phyloP scores from a whole-genome alignment of 2,888 invertebrate species.

The Plagodis dolabraria region DNA sequence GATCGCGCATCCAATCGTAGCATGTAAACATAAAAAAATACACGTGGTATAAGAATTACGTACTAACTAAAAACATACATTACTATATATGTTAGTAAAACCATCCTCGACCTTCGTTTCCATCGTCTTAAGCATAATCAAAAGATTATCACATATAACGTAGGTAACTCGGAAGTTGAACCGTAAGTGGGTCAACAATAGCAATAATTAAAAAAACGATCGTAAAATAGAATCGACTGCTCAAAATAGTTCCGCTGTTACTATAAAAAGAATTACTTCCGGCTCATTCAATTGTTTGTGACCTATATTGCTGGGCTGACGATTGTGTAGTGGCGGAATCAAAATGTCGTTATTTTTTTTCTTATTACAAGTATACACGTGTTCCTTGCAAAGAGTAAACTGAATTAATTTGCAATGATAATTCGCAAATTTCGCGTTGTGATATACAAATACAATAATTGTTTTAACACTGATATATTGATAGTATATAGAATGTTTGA shows the following conservation, averaged over 20 bases:
- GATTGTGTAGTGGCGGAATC: background rate
- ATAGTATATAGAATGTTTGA: no score
- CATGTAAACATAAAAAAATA: slow-evolving; percentile 7
- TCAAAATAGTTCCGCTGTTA: slow-evolving; percentile 14
- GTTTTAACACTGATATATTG: no score
- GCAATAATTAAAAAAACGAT: background rate
- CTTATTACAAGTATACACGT: background rate
- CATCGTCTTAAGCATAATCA: no score
- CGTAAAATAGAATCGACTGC: slow-evolving; percentile 11
- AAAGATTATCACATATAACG: no score
- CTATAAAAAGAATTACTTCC: slow-evolving; percentile 17
- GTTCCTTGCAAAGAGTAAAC: background rate
- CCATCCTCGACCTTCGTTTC: no score
- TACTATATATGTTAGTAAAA: background rate
- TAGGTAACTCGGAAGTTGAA: no score
- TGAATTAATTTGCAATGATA: no score
- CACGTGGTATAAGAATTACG: slow-evolving; percentile 1
- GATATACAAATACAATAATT: no score
- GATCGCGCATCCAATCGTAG: slow-evolving; percentile 3
- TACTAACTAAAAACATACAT: background rate
- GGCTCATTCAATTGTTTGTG: slow-evolving; percentile 13
- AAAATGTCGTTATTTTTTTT: background rate
- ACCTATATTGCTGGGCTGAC: slow-evolving; percentile 18
- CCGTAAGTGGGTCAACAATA: no score
- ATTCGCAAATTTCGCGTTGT: no score